Evolutionary conservation across 1,140 invertebrate genomes (phyloP).

Genomic region (Batillaria attramentaria): DNA sequence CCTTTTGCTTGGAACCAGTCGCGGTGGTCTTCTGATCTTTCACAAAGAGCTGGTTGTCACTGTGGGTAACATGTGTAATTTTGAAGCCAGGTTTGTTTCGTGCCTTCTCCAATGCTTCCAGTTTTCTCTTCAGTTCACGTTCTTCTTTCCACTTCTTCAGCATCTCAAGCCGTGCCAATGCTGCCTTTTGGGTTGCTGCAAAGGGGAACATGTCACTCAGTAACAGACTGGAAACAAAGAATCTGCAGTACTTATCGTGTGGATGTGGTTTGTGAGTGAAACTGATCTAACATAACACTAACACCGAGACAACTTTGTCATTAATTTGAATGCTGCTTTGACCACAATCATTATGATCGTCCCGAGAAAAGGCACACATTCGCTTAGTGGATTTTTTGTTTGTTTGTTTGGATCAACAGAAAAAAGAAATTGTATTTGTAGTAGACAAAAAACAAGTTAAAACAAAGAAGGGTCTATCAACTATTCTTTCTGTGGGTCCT

Average conservation of each 20-base stretch:
- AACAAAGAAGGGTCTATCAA: background rate
- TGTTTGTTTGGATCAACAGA: too few relatives aligned
- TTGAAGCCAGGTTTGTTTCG: constrained; percentile 46
- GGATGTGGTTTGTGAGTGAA: background rate
- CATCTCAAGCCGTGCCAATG: constrained; percentile 23
- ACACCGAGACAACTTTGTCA: too few relatives aligned
- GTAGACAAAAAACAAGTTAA: background rate
- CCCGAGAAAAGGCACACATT: too few relatives aligned
- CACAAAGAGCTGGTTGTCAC: constrained; percentile 27
- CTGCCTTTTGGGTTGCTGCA: constrained; percentile 6
- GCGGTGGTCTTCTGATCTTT: background rate
- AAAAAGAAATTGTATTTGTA: too few relatives aligned
- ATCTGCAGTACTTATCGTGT: background rate
- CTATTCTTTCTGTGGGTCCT: background rate
- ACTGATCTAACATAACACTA: too few relatives aligned
- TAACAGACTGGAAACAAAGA: too few relatives aligned
- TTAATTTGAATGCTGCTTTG: too few relatives aligned
- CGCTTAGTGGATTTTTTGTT: too few relatives aligned
- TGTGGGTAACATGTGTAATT: constrained; percentile 39
- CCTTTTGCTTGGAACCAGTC: constrained; percentile 4
- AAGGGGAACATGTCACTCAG: too few relatives aligned
- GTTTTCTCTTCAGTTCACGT: constrained; percentile 50
- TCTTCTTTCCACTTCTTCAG: constrained; percentile 59
- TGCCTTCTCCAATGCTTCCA: constrained; percentile 44
- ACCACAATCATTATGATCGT: too few relatives aligned